A percentile compares a stretch with the other conserved stretches of the same genome.
phyloP scores from a whole-genome alignment of 2,888 invertebrate genomes.

The Cybosia mesomella region DNA sequence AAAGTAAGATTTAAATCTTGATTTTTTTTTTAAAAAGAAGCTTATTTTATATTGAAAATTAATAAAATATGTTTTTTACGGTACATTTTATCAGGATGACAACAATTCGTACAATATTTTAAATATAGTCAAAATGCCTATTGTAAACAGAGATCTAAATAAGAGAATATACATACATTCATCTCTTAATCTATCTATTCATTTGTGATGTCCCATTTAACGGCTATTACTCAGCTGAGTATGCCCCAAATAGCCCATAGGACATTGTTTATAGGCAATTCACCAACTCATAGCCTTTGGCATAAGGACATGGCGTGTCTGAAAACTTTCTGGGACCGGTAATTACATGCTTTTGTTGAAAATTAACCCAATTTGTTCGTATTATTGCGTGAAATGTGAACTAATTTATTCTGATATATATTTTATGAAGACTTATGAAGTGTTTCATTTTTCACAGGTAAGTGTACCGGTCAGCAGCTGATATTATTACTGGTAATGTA shows the following conservation, averaged over 20 bases:
- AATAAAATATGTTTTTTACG: too few relatives aligned
- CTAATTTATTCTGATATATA: constrained; percentile 8
- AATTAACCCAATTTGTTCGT: constrained; percentile 26
- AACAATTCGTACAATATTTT: too few relatives aligned
- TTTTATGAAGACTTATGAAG: constrained; percentile 16
- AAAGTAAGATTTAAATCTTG: too few relatives aligned
- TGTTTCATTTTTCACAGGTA: constrained; percentile 20
- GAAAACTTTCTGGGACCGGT: constrained; percentile 30
- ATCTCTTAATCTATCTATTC: constrained; percentile 35
- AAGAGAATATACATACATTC: constrained; percentile 21
- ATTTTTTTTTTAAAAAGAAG: too few relatives aligned
- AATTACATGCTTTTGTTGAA: constrained; percentile 35
- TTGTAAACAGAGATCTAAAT: too few relatives aligned
- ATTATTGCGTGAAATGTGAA: constrained; percentile 8
- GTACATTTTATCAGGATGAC: too few relatives aligned
- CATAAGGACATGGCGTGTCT: constrained; percentile 37
- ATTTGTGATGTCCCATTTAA: constrained; percentile 53
- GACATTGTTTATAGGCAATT: constrained; percentile 54
- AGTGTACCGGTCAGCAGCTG: neutral
- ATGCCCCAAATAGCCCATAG: constrained; percentile 55
- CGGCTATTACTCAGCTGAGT: constrained; percentile 49
- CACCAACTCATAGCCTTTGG: constrained; percentile 32
- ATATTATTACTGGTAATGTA: neutral
- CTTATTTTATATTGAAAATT: too few relatives aligned
- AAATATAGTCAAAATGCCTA: too few relatives aligned